Base-by-base conservation (phyloP, 2,888 invertebrate genomes). In the Stenurella melanura region DNA sequence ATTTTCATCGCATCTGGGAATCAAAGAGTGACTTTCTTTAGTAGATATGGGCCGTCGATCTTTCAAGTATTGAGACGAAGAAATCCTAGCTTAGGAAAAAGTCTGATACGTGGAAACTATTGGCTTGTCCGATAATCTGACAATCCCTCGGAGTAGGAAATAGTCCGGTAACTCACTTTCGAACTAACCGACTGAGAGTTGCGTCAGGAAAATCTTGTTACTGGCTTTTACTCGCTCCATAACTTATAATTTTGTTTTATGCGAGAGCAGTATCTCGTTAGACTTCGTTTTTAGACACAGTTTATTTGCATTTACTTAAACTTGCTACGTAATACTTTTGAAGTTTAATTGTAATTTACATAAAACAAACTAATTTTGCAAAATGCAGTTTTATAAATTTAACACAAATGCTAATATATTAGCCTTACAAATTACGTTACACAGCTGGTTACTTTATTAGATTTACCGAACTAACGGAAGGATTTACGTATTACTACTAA, bases 111-210 rank as follows among this genome's bases (percentile, higher is more conserved):
- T 73, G 74, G 64, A 72, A 72, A 83, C 84, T 85, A 85, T 85
- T 86, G 86, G 83, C 84, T 85, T 84, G 85, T 82, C 83, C 84
- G 82, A 83, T 85, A 86, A 86, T 85, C 84, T 80, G 83, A 83
- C 84, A 84, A 85, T 84, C 85, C 85, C 81, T 80, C 79, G 82
- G 80, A 82, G 58, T 42, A 76, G 82, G 83, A 84, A 83, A 84
- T 83, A 83, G 83, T 81, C 85, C 84, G 80, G 82, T 85, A 85
- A 85, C 84, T 85, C 83, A 83, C 83, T 84, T 85, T 82, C 81
- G 77, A 77, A 80, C 84, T 81, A 81, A 82, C 82, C 78, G 82
- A 76, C 81, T 80, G 82, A 78, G 81, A 78, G 83, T 82, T 83
- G 83, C 81, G 81, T 79, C 75, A 60, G 71, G 82, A 78, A 85